Evolutionary conservation across 1,140 invertebrate genomes (phyloP), one percentile per base, ranked within the genome.

Genomic region (Caenorhabditis inopinata): DNA sequence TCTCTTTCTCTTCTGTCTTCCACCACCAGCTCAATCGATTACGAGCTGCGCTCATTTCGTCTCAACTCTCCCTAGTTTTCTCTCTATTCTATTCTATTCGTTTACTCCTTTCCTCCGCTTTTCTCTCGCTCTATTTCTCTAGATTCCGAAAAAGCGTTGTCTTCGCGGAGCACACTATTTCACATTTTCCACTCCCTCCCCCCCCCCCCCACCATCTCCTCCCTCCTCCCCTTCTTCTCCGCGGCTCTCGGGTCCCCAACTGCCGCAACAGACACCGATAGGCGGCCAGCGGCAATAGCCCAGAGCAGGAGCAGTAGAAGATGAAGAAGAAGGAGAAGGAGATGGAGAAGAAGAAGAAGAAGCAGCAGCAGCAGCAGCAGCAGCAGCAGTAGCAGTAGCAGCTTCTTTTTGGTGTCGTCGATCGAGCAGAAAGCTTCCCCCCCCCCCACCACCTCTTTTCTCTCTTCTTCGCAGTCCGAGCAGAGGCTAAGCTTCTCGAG

Each of bases 331-430:
- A 53, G 47, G 27, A 53, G 49, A 53, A 53, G 49, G 27, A 53
- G 49, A 53, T 7, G 23, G 47, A 48, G 47, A 47, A 58, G 51
- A 58, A 58, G 51, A 58, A 53, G 38, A 5, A 42, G 38, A 14
- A 42, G 38, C 14, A 42, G 38, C 14, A 7, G 49, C 23, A 18
- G 16, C 23, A 53, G 16, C 23, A 23, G 49, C 7, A 25, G 49
- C 23, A 53, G 47, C 23, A 53, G 49, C 23, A 53, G 49, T 25
- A 53, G 49, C 23, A 68, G 58, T 38, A 68, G 58, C 58, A 68
- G 58, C 58, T 68, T 68, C 58, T 68, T 68, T 68, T 68, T 68
- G 58, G 58, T 68, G 58, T 68, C 58, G 58, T 68, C 32, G 29
- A 42, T 68, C 7, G 27, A 16, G 11, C 25, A 32, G 51, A 12